Conservation (phyloP, 1,140 invertebrate species). For the Elymnias hypermnestra region DNA sequence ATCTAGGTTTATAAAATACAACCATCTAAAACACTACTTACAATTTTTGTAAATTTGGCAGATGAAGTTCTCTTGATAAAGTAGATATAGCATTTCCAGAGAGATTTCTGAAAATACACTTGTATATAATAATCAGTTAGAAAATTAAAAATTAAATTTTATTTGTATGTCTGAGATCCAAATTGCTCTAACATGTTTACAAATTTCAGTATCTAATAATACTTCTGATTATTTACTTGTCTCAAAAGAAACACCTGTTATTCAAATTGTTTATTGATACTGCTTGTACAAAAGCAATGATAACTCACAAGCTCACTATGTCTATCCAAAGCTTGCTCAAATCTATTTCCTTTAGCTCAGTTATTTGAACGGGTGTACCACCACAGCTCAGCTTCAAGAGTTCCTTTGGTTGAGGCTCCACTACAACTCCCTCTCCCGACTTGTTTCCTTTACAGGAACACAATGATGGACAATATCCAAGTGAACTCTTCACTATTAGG, state of each 20-base stretch:
- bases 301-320: constrained; percentile 67
- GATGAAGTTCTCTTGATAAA: constrained; percentile 58
- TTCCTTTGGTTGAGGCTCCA: constrained; percentile 46
- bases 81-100: constrained; percentile 69
- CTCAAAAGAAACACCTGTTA: constrained; percentile 4
- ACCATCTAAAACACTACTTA: constrained; percentile 38
- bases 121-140: not conserved
- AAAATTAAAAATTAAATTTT: too few relatives aligned
- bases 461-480: constrained; percentile 62
- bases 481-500: constrained; percentile 30
- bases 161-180: too few relatives aligned
- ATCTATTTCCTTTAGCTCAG: constrained; percentile 68
- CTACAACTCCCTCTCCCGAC: constrained; percentile 31
- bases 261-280: constrained; percentile 8
- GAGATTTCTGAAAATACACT: constrained; percentile 53
- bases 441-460: constrained; percentile 60
- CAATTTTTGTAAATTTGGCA: constrained; percentile 70
- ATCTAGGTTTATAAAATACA: too few relatives aligned
- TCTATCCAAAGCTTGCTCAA: constrained; percentile 52
- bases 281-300: constrained; percentile 5
- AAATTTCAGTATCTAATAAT: constrained; percentile 7
- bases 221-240: not conserved
- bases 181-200: too few relatives aligned
- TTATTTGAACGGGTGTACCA: constrained; percentile 51
- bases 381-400: constrained; percentile 60